Evolutionary conservation across 2,888 invertebrate genomes (phyloP).

Genomic region (Erannis defoliaria): DNA sequence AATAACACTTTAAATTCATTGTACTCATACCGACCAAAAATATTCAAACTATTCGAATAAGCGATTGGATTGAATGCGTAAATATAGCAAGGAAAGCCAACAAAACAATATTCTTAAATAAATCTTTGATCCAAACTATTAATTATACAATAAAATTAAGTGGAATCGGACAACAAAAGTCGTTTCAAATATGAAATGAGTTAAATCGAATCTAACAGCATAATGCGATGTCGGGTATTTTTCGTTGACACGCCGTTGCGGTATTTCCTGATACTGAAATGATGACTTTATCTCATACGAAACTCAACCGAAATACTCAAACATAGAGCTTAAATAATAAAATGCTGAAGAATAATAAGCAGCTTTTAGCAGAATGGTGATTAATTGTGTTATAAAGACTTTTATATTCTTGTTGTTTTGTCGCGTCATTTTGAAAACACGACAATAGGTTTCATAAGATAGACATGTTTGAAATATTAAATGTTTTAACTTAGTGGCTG

Average conservation of each 20-base stretch:
- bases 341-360: slow-evolving; percentile 48
- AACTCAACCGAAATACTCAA: slow-evolving; percentile 46
- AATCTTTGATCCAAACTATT: slow-evolving; percentile 35
- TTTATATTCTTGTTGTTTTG: slow-evolving; percentile 79
- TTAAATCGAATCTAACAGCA: slow-evolving; percentile 83
- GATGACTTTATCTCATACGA: slow-evolving; percentile 44
- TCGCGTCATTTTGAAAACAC: slow-evolving; percentile 72
- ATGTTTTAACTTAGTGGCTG: slow-evolving; percentile 49
- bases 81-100: slow-evolving; percentile 16
- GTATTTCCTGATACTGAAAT: slow-evolving; percentile 82
- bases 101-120: slow-evolving; percentile 32
- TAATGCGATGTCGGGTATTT: slow-evolving; percentile 81
- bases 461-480: slow-evolving; percentile 54
- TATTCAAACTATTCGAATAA: slow-evolving; percentile 4
- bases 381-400: slow-evolving; percentile 83
- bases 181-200: slow-evolving; percentile 82
- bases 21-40: neutral
- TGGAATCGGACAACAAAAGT: slow-evolving; percentile 72
- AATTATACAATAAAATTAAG: slow-evolving; percentile 72
- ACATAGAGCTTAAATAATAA: slow-evolving; percentile 51
- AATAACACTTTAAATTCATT: neutral
- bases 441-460: slow-evolving; percentile 65
- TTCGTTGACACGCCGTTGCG: slow-evolving; percentile 78
- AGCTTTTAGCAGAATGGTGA: slow-evolving; percentile 73
- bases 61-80: slow-evolving; percentile 13